These are phyloP conservation scores for Nipponia nippon DNA, from an alignment of 2,113 vertebrate species.

Conservation along the genomic window DNA sequence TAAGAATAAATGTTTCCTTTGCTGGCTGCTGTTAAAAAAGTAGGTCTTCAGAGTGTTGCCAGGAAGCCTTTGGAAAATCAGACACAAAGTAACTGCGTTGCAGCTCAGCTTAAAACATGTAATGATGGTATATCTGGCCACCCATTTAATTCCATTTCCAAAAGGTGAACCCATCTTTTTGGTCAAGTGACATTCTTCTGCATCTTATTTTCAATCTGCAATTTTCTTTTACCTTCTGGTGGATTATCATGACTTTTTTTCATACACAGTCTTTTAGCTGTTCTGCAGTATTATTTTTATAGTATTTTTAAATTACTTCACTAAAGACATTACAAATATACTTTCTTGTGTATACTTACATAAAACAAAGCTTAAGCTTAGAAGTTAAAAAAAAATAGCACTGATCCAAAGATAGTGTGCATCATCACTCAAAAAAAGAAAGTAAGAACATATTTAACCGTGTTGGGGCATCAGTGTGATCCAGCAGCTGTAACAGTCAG, in stretches of 20 bases:
- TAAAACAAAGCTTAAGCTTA: not conserved
- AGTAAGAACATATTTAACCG: not conserved
- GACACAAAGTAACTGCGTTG: not conserved
- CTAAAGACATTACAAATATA: not conserved
- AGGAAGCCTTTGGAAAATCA: conserved; percentile 27
- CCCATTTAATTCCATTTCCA: not conserved
- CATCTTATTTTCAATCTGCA: not conserved
- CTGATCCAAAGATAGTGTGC: not conserved
- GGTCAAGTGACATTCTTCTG: not conserved
- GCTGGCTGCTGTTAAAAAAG: not conserved
- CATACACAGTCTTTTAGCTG: not conserved
- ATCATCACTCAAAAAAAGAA: not conserved
- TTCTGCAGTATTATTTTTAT: not conserved
- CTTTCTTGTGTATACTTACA: not conserved
- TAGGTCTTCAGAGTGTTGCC: conserved; percentile 21
- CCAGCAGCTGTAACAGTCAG: not conserved
- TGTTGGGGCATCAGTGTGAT: not conserved
- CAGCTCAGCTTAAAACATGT: not conserved
- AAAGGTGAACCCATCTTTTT: not conserved
- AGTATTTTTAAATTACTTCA: not conserved
- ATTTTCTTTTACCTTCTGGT: not conserved
- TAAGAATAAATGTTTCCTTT: conserved; percentile 19
- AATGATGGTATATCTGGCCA: not conserved
- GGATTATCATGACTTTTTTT: not conserved
- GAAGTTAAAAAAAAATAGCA: not conserved